These are phyloP conservation scores for Merops nubicus DNA, from an alignment of 2,113 vertebrate species.

Conservation along the genomic window DNA sequence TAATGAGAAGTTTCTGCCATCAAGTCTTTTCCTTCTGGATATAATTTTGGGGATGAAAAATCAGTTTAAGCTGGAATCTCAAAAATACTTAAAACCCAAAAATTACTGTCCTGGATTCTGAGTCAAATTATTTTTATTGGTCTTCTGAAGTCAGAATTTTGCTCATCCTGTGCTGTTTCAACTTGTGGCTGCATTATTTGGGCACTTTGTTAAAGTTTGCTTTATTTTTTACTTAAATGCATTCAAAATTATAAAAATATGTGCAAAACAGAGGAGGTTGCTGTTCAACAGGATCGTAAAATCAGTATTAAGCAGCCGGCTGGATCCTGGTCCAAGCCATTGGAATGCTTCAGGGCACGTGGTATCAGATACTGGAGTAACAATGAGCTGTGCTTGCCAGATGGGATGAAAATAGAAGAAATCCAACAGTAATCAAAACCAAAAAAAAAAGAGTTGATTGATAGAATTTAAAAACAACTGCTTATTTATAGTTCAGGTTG, in stretches of 20 bases:
- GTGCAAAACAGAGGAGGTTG: slow-evolving; percentile 28
- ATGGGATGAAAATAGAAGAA: neutral
- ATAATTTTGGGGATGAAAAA: neutral
- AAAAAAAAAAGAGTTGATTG: neutral
- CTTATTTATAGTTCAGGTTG: neutral
- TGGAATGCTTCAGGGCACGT: slow-evolving; percentile 12
- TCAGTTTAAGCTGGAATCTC: neutral
- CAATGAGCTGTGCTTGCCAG: neutral
- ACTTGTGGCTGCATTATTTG: neutral
- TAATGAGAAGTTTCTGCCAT: neutral
- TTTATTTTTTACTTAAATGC: neutral
- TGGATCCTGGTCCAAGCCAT: slow-evolving; percentile 12
- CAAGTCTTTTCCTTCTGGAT: neutral
- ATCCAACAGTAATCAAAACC: neutral
- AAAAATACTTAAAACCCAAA: neutral
- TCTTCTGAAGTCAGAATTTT: neutral
- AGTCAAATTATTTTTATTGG: slow-evolving; percentile 22
- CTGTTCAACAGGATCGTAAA: slow-evolving; percentile 32
- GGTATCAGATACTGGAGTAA: neutral
- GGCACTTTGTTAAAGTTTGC: neutral
- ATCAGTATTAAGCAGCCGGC: neutral
- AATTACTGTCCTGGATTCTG: neutral
- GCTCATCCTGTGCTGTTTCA: neutral
- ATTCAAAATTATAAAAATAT: neutral
- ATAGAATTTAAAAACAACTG: neutral